Evolutionary conservation across 2,888 invertebrate species (phyloP), one percentile per base, ranked within the genome.

Genomic region (Temnothorax ravouxi): DNA sequence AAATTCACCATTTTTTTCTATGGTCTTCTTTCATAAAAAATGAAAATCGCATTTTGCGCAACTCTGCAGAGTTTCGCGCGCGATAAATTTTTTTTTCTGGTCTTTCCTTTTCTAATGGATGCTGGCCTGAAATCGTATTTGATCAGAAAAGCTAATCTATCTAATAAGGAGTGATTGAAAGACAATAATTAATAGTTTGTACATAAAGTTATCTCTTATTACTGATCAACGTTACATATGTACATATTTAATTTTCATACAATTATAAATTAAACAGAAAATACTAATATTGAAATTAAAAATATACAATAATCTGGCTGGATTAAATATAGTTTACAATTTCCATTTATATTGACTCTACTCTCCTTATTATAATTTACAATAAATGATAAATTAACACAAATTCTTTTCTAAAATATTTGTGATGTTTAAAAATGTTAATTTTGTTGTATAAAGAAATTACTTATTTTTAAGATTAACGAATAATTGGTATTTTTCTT

Each of bases 271-370:
- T 25, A 38, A 50, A 8, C n/a, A n/a, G n/a, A 4, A 64, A 52
- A 62, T 3, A 15, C 41, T 18, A 64, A 25, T 54, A 77, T 77
- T 76, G 6, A 38, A 76, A 52, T 50, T 54, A 66, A 66, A 25
- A 1, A 34, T 29, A 66, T 38, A 52, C 50, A 64, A 52, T 52
- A 64, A 52, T 52, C 50, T 41, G 54, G 54, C 54, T 77, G 66
- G 41, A 77, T 54, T 66, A 66, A 54, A 11, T 25, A 66, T 25
- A 66, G 18, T 25, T 25, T 29, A 29, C 15, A 21, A 59, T 25
- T 25, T 54, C 44, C 41, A 44, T 75, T 75, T 61, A 29, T 59
- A 52, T 52, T 11, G 8, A 25, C 1, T 38, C 34, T 38, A 38
- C n/a, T 64, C 66, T 9, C 18, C 18, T 66, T 13, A 41, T 29